Evolutionary conservation across 2,113 vertebrate species (phyloP).

Genomic region (Cryptomyrus ogoouensis): DNA sequence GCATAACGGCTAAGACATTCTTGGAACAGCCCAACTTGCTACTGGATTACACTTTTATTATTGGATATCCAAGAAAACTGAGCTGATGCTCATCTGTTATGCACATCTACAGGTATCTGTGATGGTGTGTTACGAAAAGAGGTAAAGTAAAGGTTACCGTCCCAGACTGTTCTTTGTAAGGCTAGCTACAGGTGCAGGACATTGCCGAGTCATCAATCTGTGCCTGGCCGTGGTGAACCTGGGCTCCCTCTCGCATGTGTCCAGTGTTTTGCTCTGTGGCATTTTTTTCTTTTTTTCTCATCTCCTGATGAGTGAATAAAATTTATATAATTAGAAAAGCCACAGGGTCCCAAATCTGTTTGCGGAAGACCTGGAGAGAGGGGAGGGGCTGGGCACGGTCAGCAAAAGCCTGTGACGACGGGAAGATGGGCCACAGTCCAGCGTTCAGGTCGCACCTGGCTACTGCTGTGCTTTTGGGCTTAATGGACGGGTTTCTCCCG

Average conservation of each 20-base stretch:
- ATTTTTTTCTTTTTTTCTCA: neutral
- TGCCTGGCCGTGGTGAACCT: neutral
- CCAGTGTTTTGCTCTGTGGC: neutral
- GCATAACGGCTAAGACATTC: neutral
- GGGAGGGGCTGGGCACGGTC: neutral
- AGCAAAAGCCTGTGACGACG: neutral
- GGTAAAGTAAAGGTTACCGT: neutral
- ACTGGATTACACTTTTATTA: neutral
- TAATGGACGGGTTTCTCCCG: constrained; percentile 24
- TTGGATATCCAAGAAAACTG: neutral
- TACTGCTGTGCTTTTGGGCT: neutral
- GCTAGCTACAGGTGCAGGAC: neutral
- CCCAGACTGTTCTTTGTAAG: neutral
- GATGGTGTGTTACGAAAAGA: neutral
- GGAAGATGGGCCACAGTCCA: neutral
- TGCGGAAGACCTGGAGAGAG: neutral
- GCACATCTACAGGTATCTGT: neutral
- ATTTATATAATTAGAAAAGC: neutral
- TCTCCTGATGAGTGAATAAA: neutral
- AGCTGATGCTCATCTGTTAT: neutral
- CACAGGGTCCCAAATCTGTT: neutral
- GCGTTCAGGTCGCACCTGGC: neutral
- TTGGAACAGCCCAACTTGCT: neutral
- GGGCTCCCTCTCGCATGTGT: neutral
- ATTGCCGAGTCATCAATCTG: neutral